phyloP scores from a whole-genome alignment of 2,888 invertebrate species.

The Punctoribates punctum region DNA sequence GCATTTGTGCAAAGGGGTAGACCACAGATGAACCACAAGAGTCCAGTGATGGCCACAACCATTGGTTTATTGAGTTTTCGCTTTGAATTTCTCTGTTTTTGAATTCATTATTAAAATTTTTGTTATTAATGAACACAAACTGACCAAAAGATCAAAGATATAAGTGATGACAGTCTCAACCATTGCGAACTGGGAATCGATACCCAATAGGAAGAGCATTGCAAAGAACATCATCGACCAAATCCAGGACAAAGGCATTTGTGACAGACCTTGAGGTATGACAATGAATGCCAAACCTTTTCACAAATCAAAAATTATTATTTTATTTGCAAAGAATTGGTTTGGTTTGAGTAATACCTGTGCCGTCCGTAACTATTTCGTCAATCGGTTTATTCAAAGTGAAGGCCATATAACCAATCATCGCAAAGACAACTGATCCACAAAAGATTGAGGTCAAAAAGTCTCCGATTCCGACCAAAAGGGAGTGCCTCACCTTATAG shows the following conservation, averaged over 20 bases:
- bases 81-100: constrained; percentile 42
- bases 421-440: constrained; percentile 48
- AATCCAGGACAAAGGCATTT: constrained; percentile 46
- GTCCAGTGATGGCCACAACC: constrained; percentile 42
- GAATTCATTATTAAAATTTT: background rate
- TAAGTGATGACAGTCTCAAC: constrained; percentile 48
- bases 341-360: constrained; percentile 19
- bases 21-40: constrained; percentile 46
- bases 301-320: background rate
- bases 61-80: constrained; percentile 45
- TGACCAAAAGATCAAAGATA: constrained; percentile 45
- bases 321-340: too few relatives aligned
- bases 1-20: constrained; percentile 46
- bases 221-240: constrained; percentile 48
- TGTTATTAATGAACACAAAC: background rate
- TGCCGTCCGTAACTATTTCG: constrained; percentile 45
- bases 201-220: constrained; percentile 48
- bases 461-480: constrained; percentile 47
- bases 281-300: constrained; percentile 48
- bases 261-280: constrained; percentile 47
- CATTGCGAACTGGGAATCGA: constrained; percentile 48
- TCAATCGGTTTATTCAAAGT: constrained; percentile 45
- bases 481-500: constrained; percentile 24
- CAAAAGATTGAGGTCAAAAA: constrained; percentile 48
- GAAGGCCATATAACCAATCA: constrained; percentile 48